Conservation (phyloP, 2,797 vertebrate species). For the Gymnocypris eckloni region DNA sequence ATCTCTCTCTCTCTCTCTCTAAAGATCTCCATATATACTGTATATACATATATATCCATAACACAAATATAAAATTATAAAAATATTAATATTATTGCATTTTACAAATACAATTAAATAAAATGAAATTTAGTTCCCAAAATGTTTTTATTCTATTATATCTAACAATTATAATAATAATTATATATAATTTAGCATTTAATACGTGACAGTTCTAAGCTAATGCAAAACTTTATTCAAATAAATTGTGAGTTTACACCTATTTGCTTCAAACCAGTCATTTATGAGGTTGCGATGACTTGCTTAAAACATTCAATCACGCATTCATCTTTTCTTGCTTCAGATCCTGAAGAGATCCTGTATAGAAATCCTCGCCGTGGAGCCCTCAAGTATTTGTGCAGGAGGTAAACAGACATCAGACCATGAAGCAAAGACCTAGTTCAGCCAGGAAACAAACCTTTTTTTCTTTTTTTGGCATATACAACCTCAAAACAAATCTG, state of each 20-base stretch:
- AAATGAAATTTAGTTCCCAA: too few relatives aligned
- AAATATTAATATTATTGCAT: neutral
- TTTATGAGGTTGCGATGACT: neutral
- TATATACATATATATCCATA: too few relatives aligned
- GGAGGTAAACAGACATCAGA: slow-evolving; percentile 82
- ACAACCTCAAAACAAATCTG: neutral
- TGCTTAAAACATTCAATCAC: neutral
- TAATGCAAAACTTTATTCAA: neutral
- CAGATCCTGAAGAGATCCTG: slow-evolving; percentile 98
- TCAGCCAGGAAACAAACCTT: neutral
- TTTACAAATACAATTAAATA: neutral
- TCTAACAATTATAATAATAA: too few relatives aligned
- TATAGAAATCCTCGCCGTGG: slow-evolving; percentile 95
- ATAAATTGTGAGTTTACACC: neutral
- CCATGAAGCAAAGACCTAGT: neutral
- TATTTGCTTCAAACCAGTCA: neutral
- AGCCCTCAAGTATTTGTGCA: slow-evolving; percentile 95
- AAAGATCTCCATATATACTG: too few relatives aligned
- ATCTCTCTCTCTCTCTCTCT: too few relatives aligned
- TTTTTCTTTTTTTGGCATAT: neutral
- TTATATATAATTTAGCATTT: neutral
- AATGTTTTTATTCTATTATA: too few relatives aligned
- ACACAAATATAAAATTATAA: neutral
- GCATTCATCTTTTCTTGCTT: slow-evolving; percentile 2
- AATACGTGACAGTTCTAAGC: neutral